A percentile compares a stretch with the other conserved stretches of the same genome.
Conservation (phyloP, 2,113 vertebrate genomes). For the Mola mola region DNA sequence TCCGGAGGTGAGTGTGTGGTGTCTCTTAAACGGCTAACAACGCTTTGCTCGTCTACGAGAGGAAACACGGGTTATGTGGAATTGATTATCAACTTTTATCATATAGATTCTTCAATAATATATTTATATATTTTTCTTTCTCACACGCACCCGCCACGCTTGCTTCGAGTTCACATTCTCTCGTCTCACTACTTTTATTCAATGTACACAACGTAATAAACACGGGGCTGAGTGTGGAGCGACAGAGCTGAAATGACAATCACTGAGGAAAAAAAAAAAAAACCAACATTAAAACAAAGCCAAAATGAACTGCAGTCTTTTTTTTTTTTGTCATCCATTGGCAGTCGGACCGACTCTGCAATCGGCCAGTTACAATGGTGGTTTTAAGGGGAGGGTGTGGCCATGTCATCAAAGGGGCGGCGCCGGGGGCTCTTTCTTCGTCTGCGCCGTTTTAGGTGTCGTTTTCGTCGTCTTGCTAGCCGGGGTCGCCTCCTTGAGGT, state of each 20-base stretch:
- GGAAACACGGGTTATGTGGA: constrained; percentile 93
- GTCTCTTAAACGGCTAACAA: constrained; percentile 82
- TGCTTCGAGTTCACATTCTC: constrained; percentile 80
- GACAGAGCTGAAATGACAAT: constrained; percentile 99
- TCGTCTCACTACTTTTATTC: constrained; percentile 92
- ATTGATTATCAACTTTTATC: constrained; percentile 94
- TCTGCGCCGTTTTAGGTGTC: constrained; percentile 76
- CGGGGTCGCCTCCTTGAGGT: constrained; percentile 90
- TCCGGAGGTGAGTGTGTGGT: constrained; percentile 92
- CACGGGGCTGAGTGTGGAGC: constrained; percentile 73
- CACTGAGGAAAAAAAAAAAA: constrained; percentile 80
- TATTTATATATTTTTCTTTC: constrained; percentile 87
- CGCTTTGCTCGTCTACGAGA: constrained; percentile 87
- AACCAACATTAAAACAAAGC: constrained; percentile 54
- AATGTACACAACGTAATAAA: constrained; percentile 98
- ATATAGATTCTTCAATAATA: constrained; percentile 79
- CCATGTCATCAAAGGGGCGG: constrained; percentile 97
- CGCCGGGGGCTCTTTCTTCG: constrained; percentile 95
- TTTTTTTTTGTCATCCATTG: constrained; percentile 85
- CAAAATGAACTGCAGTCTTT: constrained; percentile 89
- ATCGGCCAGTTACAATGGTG: constrained; percentile 69
- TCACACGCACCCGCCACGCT: constrained; percentile 67
- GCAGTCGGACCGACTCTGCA: constrained; percentile 93
- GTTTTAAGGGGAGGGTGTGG: constrained; percentile 70
- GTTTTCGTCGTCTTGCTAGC: constrained; percentile 62